Evolutionary conservation across 2,113 vertebrate genomes (phyloP).

Genomic region (Saccopteryx bilineata): DNA sequence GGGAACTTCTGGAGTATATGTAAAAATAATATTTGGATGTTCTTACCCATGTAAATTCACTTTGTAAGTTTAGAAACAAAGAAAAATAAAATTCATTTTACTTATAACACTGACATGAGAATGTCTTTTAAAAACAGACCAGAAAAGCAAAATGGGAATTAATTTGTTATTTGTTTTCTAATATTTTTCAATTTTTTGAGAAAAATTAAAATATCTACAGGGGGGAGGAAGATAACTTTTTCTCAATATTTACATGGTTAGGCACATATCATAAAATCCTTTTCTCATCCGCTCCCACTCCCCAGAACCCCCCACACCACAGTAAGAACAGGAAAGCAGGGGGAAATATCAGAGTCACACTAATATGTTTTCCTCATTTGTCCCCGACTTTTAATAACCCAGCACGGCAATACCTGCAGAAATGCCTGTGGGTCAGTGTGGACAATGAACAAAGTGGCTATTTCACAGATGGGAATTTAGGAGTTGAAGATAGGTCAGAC

Average conservation of each 20-base stretch:
- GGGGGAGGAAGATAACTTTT: background rate
- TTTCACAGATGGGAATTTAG: background rate
- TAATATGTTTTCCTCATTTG: background rate
- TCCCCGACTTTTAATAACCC: background rate
- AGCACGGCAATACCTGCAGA: background rate
- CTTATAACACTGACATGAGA: background rate
- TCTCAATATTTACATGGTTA: background rate
- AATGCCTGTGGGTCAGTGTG: background rate
- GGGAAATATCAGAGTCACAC: background rate
- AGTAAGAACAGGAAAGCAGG: background rate
- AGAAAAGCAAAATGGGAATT: background rate
- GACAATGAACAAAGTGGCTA: background rate
- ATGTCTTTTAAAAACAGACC: background rate
- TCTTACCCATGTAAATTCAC: background rate
- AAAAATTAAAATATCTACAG: conserved; percentile 47
- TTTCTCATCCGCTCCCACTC: background rate
- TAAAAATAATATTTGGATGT: background rate
- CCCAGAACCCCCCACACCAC: too few species aligned
- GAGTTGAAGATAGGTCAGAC: background rate
- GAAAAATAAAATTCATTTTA: conserved; percentile 24
- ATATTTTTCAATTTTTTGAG: background rate
- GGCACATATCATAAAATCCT: background rate
- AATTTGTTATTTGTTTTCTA: conserved; percentile 28
- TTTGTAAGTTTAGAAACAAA: conserved; percentile 34
- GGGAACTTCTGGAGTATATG: background rate